phyloP scores from a whole-genome alignment of 2,797 vertebrate genomes.

The Petrocephalus sullivani region DNA sequence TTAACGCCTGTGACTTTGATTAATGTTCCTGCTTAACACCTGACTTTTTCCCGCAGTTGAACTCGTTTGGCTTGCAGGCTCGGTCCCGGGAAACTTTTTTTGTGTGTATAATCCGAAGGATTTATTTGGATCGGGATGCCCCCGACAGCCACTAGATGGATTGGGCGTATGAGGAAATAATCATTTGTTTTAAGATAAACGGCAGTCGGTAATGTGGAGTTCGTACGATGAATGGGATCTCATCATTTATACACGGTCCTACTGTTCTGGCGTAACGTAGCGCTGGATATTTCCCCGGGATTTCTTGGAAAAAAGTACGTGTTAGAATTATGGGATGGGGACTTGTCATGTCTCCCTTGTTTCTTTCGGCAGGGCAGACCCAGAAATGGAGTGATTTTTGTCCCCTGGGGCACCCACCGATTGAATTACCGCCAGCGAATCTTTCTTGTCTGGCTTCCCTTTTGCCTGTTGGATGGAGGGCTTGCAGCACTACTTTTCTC shows the following conservation, averaged over 20 bases:
- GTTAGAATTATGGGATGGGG: constrained; percentile 7
- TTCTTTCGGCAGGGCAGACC: not conserved
- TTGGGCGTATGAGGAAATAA: not conserved
- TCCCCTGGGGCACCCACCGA: not conserved
- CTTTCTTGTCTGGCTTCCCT: not conserved
- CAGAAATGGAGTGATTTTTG: not conserved
- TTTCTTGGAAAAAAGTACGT: not conserved
- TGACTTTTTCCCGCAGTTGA: not conserved
- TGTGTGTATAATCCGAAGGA: not conserved
- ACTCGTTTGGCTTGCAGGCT: not conserved
- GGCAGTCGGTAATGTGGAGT: not conserved
- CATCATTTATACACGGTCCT: not conserved
- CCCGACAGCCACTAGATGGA: not conserved
- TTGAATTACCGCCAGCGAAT: not conserved
- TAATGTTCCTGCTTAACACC: not conserved
- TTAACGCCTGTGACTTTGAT: not conserved
- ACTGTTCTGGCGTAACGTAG: not conserved
- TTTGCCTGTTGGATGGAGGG: not conserved
- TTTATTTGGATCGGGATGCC: not conserved
- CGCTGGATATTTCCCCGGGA: not conserved
- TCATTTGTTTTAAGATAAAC: constrained; percentile 2
- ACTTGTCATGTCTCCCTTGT: not conserved
- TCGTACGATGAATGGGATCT: not conserved
- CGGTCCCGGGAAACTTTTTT: not conserved
- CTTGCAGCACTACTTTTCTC: not conserved